Conservation (phyloP, 2,888 invertebrate genomes). For the Cryptocheilus praepositus region DNA sequence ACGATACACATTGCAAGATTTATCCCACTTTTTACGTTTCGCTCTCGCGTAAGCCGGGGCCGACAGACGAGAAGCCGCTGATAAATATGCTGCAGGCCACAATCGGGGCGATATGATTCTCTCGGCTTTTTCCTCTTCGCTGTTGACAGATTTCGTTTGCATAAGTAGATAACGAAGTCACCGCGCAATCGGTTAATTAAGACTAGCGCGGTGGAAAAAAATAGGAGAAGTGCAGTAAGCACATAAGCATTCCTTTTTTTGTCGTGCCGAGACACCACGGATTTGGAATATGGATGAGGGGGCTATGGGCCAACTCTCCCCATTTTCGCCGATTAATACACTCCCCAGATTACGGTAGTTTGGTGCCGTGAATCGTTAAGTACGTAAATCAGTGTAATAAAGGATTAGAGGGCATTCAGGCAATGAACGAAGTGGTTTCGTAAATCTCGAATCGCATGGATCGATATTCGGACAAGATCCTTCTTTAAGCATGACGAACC, state of each 20-base stretch:
- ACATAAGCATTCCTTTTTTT: neutral
- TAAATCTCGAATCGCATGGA: no score
- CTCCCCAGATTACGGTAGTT: conserved; percentile 28
- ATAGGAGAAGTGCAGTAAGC: no score
- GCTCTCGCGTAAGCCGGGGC: no score
- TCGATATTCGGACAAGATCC: no score
- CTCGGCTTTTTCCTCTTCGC: conserved; percentile 5
- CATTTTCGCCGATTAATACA: conserved; percentile 29
- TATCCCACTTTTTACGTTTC: no score
- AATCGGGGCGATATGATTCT: conserved; percentile 6
- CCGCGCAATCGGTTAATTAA: conserved; percentile 14
- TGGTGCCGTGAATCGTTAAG: conserved; percentile 10
- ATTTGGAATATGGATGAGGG: conserved; percentile 14
- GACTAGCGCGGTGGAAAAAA: conserved; percentile 7
- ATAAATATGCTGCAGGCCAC: conserved; percentile 17
- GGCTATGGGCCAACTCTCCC: neutral
- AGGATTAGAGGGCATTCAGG: no score
- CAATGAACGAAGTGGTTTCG: conserved; percentile 9
- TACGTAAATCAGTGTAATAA: neutral
- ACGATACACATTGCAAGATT: no score
- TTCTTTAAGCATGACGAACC: no score
- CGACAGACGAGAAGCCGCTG: no score
- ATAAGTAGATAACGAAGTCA: conserved; percentile 3
- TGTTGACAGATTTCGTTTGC: neutral
- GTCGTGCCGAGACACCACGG: conserved; percentile 1